These are phyloP conservation scores for Plagodis pulveraria DNA, from an alignment of 2,888 invertebrate genomes.

Conservation along the genomic window DNA sequence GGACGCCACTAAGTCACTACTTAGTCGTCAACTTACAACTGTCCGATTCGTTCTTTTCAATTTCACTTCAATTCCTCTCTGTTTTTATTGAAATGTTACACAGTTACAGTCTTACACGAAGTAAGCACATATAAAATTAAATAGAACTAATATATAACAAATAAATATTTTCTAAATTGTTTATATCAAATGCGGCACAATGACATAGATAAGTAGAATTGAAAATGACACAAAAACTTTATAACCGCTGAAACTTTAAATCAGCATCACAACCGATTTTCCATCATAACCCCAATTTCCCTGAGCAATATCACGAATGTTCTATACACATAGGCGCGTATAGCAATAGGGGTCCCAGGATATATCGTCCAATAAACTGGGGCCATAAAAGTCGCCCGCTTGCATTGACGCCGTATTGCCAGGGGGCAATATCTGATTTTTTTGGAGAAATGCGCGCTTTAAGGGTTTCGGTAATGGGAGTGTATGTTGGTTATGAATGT, in stretches of 20 bases:
- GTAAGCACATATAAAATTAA: no score
- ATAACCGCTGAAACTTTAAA: constrained; percentile 4
- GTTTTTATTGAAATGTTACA: no score
- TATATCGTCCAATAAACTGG: constrained; percentile 79
- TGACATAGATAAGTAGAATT: no score
- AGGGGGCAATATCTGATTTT: constrained; percentile 51
- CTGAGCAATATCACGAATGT: constrained; percentile 58
- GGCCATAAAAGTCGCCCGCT: constrained; percentile 67
- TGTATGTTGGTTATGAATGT: constrained; percentile 27
- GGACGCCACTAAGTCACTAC: no score
- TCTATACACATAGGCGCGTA: constrained; percentile 58
- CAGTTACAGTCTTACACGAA: no score
- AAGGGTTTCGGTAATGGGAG: constrained; percentile 17
- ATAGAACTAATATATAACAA: no score
- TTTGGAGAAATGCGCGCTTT: constrained; percentile 25
- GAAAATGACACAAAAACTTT: no score
- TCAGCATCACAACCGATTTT: constrained; percentile 28
- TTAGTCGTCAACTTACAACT: no score
- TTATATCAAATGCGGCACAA: no score
- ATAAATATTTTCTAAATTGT: no score
- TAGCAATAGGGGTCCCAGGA: constrained; percentile 53
- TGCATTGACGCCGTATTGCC: constrained; percentile 67
- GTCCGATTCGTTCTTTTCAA: no score
- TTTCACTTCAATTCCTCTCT: no score
- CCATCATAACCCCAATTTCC: constrained; percentile 38